Conservation (phyloP, 2,888 invertebrate genomes). For the Tanytarsus gracilentus region DNA sequence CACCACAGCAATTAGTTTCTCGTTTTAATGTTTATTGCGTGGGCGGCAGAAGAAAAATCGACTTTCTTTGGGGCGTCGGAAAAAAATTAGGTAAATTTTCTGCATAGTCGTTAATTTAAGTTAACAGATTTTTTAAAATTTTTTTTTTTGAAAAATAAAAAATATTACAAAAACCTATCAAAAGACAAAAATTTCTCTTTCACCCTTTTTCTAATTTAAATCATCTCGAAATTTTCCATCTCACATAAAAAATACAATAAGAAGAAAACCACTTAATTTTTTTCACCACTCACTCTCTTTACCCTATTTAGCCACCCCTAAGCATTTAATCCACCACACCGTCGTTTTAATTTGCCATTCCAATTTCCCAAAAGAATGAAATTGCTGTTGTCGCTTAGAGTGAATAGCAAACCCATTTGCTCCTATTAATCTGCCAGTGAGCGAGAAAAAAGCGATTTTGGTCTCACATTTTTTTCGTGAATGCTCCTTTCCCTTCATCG, state of each 20-base stretch:
- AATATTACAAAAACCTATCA: no score
- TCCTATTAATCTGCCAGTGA: constrained; percentile 15
- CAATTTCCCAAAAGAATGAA: neutral
- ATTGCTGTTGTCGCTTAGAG: constrained; percentile 20
- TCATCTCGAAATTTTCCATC: neutral
- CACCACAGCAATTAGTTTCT: neutral
- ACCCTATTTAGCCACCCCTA: constrained; percentile 12
- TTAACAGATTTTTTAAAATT: no score
- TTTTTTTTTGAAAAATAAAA: no score
- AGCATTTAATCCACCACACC: no score
- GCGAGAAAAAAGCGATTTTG: neutral
- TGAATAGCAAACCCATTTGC: constrained; percentile 26
- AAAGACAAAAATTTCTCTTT: neutral
- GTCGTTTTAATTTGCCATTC: constrained; percentile 11
- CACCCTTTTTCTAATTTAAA: neutral
- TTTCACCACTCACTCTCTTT: constrained; percentile 16
- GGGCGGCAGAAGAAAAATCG: neutral
- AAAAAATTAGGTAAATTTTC: no score
- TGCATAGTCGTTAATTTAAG: no score
- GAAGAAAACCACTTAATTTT: constrained; percentile 21
- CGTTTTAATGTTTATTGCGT: no score
- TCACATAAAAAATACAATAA: neutral
- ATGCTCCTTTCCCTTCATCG: constrained; percentile 32
- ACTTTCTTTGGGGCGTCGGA: neutral
- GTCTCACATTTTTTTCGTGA: neutral